Conservation (phyloP, 2,888 invertebrate species). For the Brachyptera risi region DNA sequence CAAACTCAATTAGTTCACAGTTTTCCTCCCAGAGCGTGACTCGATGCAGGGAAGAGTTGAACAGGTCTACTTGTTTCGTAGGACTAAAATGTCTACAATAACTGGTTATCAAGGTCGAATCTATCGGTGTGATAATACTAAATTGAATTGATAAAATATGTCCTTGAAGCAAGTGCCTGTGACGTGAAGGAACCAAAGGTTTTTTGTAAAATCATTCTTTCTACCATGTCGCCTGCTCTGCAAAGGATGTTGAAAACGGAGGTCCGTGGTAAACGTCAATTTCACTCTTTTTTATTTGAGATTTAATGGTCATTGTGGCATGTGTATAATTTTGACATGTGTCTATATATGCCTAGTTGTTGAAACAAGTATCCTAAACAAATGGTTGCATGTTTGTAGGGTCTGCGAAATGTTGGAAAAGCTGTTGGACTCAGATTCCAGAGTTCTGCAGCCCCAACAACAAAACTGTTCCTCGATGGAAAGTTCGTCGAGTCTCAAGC, state of each 20-base stretch:
- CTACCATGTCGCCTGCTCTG: constrained; percentile 16
- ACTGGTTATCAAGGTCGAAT: constrained; percentile 9
- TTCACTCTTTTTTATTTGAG: no score
- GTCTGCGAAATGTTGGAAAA: constrained; percentile 4
- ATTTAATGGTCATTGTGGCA: no score
- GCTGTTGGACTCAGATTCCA: constrained; percentile 44
- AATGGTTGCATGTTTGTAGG: neutral
- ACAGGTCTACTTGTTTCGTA: no score
- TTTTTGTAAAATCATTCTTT: constrained; percentile 8
- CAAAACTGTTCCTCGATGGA: constrained; percentile 94
- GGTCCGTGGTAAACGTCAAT: neutral
- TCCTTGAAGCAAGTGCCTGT: constrained; percentile 3
- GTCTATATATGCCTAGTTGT: no score
- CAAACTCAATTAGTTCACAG: no score
- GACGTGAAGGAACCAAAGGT: neutral
- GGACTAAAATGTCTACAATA: no score
- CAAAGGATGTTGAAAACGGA: constrained; percentile 11
- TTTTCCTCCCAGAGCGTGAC: no score
- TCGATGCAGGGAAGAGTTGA: no score
- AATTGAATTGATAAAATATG: constrained; percentile 5
- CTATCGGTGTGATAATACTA: constrained; percentile 1
- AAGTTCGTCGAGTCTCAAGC: constrained; percentile 90
- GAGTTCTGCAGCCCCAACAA: constrained; percentile 60
- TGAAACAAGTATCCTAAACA: neutral
- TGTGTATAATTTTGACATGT: no score